phyloP scores from a whole-genome alignment of 2,888 invertebrate species.

The Sphinx pinastri region DNA sequence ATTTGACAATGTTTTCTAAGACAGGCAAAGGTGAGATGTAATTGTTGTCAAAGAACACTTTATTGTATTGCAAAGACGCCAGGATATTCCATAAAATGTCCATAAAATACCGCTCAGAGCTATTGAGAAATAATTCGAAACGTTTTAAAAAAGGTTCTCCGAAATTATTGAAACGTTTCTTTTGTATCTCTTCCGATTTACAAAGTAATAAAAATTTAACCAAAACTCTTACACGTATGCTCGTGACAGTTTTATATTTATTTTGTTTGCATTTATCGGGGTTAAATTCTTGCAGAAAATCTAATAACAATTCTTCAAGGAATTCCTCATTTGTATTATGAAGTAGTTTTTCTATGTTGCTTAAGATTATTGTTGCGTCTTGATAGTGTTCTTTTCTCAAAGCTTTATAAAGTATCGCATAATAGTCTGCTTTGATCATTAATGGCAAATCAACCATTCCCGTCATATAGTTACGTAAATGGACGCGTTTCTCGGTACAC shows the following conservation, averaged over 20 bases:
- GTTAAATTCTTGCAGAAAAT: slow-evolving; percentile 18
- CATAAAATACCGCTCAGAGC: not conserved
- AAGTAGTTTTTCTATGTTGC: not conserved
- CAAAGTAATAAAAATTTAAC: slow-evolving; percentile 22
- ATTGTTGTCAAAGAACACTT: slow-evolving; percentile 7
- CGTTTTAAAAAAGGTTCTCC: slow-evolving; percentile 4
- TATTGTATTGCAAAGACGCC: slow-evolving; percentile 2
- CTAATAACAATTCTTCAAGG: slow-evolving; percentile 17
- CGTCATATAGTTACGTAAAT: slow-evolving; percentile 31
- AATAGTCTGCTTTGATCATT: slow-evolving; percentile 53
- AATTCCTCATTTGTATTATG: slow-evolving; percentile 16
- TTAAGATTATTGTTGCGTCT: not conserved
- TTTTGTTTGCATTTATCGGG: not conserved
- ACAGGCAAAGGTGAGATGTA: slow-evolving; percentile 10
- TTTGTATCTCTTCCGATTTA: slow-evolving; percentile 20
- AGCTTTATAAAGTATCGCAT: slow-evolving; percentile 29
- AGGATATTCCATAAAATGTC: not conserved
- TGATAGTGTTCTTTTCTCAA: not conserved
- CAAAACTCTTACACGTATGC: not conserved
- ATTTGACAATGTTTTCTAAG: slow-evolving; percentile 9
- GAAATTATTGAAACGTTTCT: not conserved
- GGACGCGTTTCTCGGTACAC: slow-evolving; percentile 31
- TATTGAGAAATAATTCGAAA: not conserved
- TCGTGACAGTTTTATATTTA: not conserved
- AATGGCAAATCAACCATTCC: slow-evolving; percentile 42